These are phyloP conservation scores for Drosophila testacea DNA, from an alignment of 2,888 invertebrate genomes.

Conservation along the genomic window DNA sequence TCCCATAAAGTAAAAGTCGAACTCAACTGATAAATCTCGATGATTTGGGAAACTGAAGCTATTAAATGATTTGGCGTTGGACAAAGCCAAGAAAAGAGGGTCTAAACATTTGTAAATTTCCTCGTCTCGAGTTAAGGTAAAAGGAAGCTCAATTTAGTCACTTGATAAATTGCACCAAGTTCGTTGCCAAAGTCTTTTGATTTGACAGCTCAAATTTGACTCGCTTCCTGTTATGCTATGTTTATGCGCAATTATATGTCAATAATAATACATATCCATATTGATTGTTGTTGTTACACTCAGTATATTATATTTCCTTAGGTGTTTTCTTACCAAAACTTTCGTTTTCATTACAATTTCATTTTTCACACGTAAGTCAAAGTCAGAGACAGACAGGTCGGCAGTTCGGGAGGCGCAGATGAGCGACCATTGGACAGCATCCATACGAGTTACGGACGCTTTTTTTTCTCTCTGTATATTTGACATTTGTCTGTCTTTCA, in stretches of 20 bases:
- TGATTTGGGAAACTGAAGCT: constrained; percentile 8
- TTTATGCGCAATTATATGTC: constrained; percentile 4
- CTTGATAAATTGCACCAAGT: constrained; percentile 45
- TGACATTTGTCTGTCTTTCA: constrained; percentile 56
- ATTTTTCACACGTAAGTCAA: constrained; percentile 58
- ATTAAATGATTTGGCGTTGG: neutral
- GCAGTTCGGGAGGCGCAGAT: constrained; percentile 16
- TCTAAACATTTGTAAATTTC: neutral
- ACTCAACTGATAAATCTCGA: constrained; percentile 5
- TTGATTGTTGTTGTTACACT: constrained; percentile 23
- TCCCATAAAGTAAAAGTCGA: constrained; percentile 38
- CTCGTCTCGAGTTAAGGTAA: neutral
- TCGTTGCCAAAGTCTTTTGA: constrained; percentile 73
- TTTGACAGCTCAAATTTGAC: constrained; percentile 33
- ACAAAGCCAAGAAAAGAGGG: neutral
- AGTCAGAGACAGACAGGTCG: constrained; percentile 18
- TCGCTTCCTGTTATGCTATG: constrained; percentile 36
- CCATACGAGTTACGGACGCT: constrained; percentile 28
- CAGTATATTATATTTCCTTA: constrained; percentile 39
- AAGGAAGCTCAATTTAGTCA: neutral
- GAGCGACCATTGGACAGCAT: constrained; percentile 37
- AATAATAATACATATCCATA: constrained; percentile 23
- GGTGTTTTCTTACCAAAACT: constrained; percentile 48
- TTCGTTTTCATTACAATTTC: constrained; percentile 65
- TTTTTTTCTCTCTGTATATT: constrained; percentile 36